phyloP scores from a whole-genome alignment of 2,113 vertebrate genomes.

The Phalacrocorax carbo region DNA sequence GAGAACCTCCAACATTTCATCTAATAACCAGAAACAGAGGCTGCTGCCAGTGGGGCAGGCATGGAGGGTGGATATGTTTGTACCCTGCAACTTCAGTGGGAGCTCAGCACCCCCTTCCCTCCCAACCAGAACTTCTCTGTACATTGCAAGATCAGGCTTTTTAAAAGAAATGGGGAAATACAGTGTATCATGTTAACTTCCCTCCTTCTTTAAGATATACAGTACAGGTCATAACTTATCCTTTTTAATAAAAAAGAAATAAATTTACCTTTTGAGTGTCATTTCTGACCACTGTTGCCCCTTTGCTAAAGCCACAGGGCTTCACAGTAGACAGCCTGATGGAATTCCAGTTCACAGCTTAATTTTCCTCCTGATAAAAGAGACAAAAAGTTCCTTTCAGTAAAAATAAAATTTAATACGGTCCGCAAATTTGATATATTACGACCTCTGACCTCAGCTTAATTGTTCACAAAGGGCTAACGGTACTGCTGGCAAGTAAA shows the following conservation, averaged over 20 bases:
- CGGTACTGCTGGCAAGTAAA: conserved; percentile 61
- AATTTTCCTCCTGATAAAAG: conserved; percentile 73
- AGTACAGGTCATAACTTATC: conserved; percentile 62
- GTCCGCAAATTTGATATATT: conserved; percentile 67
- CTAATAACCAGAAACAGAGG: background rate
- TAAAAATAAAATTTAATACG: conserved; percentile 73
- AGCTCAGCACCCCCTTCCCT: background rate
- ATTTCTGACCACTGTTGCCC: conserved; percentile 50
- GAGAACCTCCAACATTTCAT: background rate
- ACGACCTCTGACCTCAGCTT: conserved; percentile 61
- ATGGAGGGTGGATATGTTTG: background rate
- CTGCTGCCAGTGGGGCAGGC: background rate
- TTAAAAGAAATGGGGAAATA: conserved; percentile 32
- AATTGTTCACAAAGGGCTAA: conserved; percentile 75
- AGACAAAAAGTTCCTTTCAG: conserved; percentile 74
- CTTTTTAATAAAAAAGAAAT: conserved; percentile 74
- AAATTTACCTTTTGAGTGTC: conserved; percentile 64
- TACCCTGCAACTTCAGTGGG: background rate
- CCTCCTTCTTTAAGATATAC: conserved; percentile 50
- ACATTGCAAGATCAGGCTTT: background rate
- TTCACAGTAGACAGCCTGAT: conserved; percentile 64
- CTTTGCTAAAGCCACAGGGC: conserved; percentile 61
- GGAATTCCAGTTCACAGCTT: conserved; percentile 72
- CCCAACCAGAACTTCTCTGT: background rate
- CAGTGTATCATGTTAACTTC: background rate